These are phyloP conservation scores for Epistrophe eligans DNA, from an alignment of 2,888 invertebrate species.

Conservation along the genomic window DNA sequence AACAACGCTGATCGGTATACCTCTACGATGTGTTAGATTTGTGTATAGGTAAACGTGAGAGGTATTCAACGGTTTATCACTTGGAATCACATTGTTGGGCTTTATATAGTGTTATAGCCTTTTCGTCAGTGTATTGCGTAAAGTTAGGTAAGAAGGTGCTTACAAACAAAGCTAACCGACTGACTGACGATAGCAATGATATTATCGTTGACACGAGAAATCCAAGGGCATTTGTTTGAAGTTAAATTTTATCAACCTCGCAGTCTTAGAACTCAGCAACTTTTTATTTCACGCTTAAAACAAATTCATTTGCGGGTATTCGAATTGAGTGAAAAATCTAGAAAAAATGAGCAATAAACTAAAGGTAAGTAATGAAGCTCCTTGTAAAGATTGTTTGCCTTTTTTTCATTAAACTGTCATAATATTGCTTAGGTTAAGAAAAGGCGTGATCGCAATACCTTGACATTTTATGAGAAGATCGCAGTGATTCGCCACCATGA, in stretches of 20 bases:
- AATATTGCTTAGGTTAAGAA: constrained; percentile 77
- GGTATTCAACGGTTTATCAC: constrained; percentile 33
- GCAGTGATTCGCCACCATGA: constrained; percentile 82
- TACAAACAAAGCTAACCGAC: neutral
- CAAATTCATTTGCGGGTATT: neutral
- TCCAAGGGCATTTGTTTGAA: constrained; percentile 51
- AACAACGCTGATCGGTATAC: neutral
- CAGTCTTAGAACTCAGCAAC: neutral
- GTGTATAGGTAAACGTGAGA: constrained; percentile 2
- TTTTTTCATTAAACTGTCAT: neutral
- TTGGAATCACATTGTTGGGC: constrained; percentile 12
- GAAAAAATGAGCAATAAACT: constrained; percentile 20
- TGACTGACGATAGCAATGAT: constrained; percentile 33
- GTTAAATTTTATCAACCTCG: neutral
- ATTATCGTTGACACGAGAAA: constrained; percentile 30
- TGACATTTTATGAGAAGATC: constrained; percentile 83
- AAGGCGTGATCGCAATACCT: constrained; percentile 81
- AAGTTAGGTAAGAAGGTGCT: constrained; percentile 47
- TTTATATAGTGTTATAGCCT: constrained; percentile 47
- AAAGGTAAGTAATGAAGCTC: constrained; percentile 11
- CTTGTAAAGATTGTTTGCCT: neutral
- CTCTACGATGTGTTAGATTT: neutral
- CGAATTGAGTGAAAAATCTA: neutral
- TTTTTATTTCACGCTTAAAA: neutral
- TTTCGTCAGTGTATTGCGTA: constrained; percentile 55